phyloP scores from a whole-genome alignment of 2,888 invertebrate species.

The Incurvaria masculella region DNA sequence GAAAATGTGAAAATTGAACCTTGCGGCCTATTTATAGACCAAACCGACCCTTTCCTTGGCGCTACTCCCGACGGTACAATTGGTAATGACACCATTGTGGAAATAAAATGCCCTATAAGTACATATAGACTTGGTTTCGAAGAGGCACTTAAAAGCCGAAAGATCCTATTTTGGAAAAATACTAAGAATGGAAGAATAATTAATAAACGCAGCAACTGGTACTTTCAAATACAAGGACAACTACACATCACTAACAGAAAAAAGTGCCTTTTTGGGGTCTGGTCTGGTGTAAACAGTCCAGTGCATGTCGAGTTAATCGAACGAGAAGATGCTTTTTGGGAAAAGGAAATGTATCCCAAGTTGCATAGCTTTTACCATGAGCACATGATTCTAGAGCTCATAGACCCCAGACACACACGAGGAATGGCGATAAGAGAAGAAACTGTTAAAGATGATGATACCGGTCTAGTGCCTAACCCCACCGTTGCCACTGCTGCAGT shows the following conservation, averaged over 20 bases:
- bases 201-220: slow-evolving; percentile 4
- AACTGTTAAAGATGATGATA: too few relatives aligned
- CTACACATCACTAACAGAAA: slow-evolving; percentile 5
- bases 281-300: slow-evolving; percentile 3
- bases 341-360: not conserved
- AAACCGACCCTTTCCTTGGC: not conserved
- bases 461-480: too few relatives aligned
- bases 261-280: slow-evolving; percentile 5
- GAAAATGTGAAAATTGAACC: not conserved
- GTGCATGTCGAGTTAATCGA: slow-evolving; percentile 3
- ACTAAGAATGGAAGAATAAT: too few relatives aligned
- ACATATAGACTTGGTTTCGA: too few relatives aligned
- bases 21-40: not conserved
- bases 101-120: too few relatives aligned
- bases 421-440: not conserved
- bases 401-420: slow-evolving; percentile 1
- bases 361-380: not conserved
- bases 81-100: not conserved
- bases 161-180: not conserved
- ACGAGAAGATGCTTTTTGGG: not conserved
- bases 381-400: not conserved
- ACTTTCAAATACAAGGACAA: slow-evolving; percentile 6
- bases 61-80: not conserved
- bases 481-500: too few relatives aligned
- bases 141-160: too few relatives aligned